Base-by-base conservation (phyloP, 2,888 invertebrate genomes). In the Melinaea menophilus region DNA sequence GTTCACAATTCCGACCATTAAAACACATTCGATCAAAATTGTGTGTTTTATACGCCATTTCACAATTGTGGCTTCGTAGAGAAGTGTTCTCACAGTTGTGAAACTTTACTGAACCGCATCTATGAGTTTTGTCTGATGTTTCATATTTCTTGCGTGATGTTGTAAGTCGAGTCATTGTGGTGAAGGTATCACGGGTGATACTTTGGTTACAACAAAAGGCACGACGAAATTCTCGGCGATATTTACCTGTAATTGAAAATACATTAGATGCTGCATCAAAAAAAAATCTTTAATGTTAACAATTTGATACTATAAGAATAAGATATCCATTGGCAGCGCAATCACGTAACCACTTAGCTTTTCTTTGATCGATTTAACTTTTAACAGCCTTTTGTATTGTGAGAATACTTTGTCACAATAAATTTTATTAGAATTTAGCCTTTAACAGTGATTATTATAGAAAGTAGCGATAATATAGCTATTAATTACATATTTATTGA, bases 211-310 rank as follows among this genome's bases (percentile, higher is more conserved):
- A 87, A 71, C 85, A 85, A 79, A 91, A 91, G 0, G 94, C 92
- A 31, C 93, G 91, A 11, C 92, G 92, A 75, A 95, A 95, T 76
- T 94, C 94, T 22, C 93, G 91, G 1, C 94, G 93, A 77, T 94
- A 95, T 87, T 94, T 94, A 58, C 93, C 95, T 95, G 91, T 4
- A 87, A 89, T 48, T 22, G 2, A 55, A 71, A 72, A 62, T 41
- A 11, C 11, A 3, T 41, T 69, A 64, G 62, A 70, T 60, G 3
- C 3, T 51, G 5, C 12, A 22, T 13, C 13, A 46, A 12, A 41
- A 41, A 41, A 41, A 5, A 9, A 41, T 41, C 7, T 41, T 41
- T 9, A 41, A 9, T 2, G 7, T 22, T 22, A 22, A 22, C 22
- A 22, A 22, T 22, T 22, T 22, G 22, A 22, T 22, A 22, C 22